Evolutionary conservation across 2,113 vertebrate species (phyloP), one percentile per base, ranked within the genome.

Genomic region (Lepidothrix coronata): DNA sequence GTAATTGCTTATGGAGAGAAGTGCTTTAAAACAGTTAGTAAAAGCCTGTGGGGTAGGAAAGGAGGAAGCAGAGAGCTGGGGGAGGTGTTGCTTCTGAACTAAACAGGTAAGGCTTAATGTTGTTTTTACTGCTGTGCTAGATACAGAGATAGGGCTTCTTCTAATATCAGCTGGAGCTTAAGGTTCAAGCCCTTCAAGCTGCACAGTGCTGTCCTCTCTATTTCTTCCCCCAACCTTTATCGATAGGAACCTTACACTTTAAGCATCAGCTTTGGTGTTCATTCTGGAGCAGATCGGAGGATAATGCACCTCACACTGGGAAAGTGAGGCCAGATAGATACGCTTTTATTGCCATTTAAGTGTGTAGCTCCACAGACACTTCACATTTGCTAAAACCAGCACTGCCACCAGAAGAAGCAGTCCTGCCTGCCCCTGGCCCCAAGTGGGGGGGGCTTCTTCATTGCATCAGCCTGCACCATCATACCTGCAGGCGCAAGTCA

Each of bases 1-100:
- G 89, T 95, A 95, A 96, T 97, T 97, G 92, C 85, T 97, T 44
- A 71, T 35, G 51, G 77, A 91, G 73, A 89, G 78, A 92, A 96
- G 81, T 88, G 88, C 91, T 95, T 96, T 88, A 94, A 85, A 96
- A 93, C 82, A 41, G 91, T 92, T 93, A 89, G 88, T 81, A 89
- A 94, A 93, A 94, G 73, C 76, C 93, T 89, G 70, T 95, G 86
- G 79, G 76, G 61, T 61, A 84, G 65, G 39, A 81, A 91, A n/a
- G 33, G 35, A 78, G 39, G 59, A 87, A 76, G 24, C 3, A 1
- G n/a, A 74, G 16, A 58, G n/a, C 1, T 28, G 57, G 15, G 35
- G 43, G 61, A 37, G 57, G 15, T 68, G 44, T 85, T 82, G 33
- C 39, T 91, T 28, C 57, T 75, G 61, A 85, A 18, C 80, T 72